Evolutionary conservation across 35 echinoderm and acorn worm species (phyloP), one percentile per base, ranked within the genome.

Genomic region (Chiridota heheva): DNA sequence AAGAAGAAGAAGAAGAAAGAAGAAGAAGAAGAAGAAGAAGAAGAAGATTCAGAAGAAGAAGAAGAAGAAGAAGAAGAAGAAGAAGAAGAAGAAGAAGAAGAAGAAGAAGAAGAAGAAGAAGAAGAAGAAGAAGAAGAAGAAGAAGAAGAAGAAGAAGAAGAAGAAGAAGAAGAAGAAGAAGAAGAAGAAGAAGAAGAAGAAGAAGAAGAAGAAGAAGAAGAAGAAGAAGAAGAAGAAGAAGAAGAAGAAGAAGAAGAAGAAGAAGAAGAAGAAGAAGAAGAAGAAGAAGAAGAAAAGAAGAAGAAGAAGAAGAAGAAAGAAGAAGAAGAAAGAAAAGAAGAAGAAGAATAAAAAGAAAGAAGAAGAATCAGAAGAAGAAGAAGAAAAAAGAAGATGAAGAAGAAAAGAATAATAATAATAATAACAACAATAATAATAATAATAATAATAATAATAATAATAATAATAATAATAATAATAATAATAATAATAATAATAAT

Each of bases 51-150:
- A n/a, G n/a, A n/a, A n/a, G n/a, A n/a, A n/a, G n/a, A n/a, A n/a
- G n/a, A n/a, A n/a, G n/a, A n/a, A n/a, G n/a, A 36, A 5, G 20
- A 31, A 25, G 5, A 29, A 53, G 48, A 53, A 53, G 48, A 53
- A 53, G 48, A 53, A 53, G 48, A 53, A 53, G 48, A 53, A 53
- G 48, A 53, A 53, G 48, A 53, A 53, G 48, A 53, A 53, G 48
- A 22, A 53, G 22, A 22, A 53, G 22, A 53, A 22, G 22, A 53
- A 22, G 22, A 53, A 53, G 48, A 53, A 22, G 12, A 53, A 22
- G 22, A 53, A 22, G 48, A 53, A 22, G 22, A 53, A 53, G 22
- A 22, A 53, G 22, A 22, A 53, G 22, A 22, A 53, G 22, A 22
- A 53, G 22, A 22, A 53, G 22, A 22, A 22, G 22, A 53, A 22